These are phyloP conservation scores for Papilio dardanus DNA, from an alignment of 1,140 invertebrate genomes.

Conservation along the genomic window DNA sequence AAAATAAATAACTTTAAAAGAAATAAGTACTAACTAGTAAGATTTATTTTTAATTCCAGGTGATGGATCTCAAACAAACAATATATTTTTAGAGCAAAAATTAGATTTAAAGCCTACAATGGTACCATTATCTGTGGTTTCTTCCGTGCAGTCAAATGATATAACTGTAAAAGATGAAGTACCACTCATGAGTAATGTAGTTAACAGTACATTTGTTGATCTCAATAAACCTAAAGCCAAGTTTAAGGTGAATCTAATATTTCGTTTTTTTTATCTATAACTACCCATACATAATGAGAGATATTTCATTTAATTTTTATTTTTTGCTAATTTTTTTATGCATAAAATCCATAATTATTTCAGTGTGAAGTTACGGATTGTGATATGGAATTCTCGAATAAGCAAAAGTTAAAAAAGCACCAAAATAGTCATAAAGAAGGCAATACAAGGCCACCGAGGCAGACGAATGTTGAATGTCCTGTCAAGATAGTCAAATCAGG, in stretches of 20 bases:
- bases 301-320: not conserved
- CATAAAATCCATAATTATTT: slow-evolving; percentile 31
- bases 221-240: slow-evolving; percentile 50
- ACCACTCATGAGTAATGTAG: slow-evolving; percentile 36
- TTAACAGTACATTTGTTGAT: slow-evolving; percentile 48
- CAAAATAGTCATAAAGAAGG: slow-evolving; percentile 64
- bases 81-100: slow-evolving; percentile 46
- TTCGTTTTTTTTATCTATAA: too few relatives aligned
- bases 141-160: slow-evolving; percentile 40
- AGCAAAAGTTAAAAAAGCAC: slow-evolving; percentile 71
- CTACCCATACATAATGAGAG: too few relatives aligned
- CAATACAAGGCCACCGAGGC: slow-evolving; percentile 43
- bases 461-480: slow-evolving; percentile 60
- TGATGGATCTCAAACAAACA: slow-evolving; percentile 45
- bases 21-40: too few relatives aligned
- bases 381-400: slow-evolving; percentile 68
- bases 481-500: slow-evolving; percentile 53
- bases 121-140: slow-evolving; percentile 47
- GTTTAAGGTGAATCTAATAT: slow-evolving; percentile 56
- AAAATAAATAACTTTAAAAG: too few relatives aligned
- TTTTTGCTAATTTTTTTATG: not conserved
- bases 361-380: slow-evolving; percentile 77
- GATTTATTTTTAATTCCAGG: slow-evolving; percentile 46
- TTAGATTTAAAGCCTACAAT: slow-evolving; percentile 46
- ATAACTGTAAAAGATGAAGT: slow-evolving; percentile 34